phyloP scores from a whole-genome alignment of 2,113 vertebrate species.

The Brachionichthys hirsutus region DNA sequence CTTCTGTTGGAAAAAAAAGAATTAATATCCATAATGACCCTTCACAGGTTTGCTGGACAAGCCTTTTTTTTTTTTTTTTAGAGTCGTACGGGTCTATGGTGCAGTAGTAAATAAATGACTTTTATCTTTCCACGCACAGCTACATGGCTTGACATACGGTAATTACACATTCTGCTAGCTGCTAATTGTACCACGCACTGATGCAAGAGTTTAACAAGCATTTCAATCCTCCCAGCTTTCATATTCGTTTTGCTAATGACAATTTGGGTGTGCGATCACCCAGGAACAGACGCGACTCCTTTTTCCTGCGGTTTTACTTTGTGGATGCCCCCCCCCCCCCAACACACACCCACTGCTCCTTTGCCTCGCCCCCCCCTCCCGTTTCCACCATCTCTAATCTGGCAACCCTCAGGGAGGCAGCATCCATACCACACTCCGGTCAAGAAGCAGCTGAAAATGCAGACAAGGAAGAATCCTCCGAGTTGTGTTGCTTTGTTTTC shows the following conservation, averaged over 20 bases:
- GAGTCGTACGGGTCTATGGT: background rate
- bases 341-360: slow-evolving; percentile 25
- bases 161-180: slow-evolving; percentile 36
- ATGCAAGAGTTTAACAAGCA: slow-evolving; percentile 49
- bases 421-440: slow-evolving; percentile 54
- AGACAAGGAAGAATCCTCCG: slow-evolving; percentile 2
- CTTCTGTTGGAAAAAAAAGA: slow-evolving; percentile 4
- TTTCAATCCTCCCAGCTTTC: slow-evolving; percentile 20
- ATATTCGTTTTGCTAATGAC: slow-evolving; percentile 61
- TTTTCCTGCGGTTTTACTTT: slow-evolving; percentile 54
- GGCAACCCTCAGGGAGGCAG: slow-evolving; percentile 40
- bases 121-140: slow-evolving; percentile 17
- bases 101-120: slow-evolving; percentile 44
- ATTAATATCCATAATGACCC: too few relatives aligned
- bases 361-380: slow-evolving; percentile 31
- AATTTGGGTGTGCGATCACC: slow-evolving; percentile 54
- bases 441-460: slow-evolving; percentile 23
- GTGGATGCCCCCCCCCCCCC: slow-evolving; percentile 24
- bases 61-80: too few relatives aligned
- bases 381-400: slow-evolving; percentile 57
- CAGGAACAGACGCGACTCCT: slow-evolving; percentile 50
- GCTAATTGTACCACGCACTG: slow-evolving; percentile 34
- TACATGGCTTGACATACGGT: slow-evolving; percentile 6
- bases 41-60: too few relatives aligned
- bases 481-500: slow-evolving; percentile 29